phyloP scores from a whole-genome alignment of 2,888 invertebrate genomes.

The Gerris lacustris region DNA sequence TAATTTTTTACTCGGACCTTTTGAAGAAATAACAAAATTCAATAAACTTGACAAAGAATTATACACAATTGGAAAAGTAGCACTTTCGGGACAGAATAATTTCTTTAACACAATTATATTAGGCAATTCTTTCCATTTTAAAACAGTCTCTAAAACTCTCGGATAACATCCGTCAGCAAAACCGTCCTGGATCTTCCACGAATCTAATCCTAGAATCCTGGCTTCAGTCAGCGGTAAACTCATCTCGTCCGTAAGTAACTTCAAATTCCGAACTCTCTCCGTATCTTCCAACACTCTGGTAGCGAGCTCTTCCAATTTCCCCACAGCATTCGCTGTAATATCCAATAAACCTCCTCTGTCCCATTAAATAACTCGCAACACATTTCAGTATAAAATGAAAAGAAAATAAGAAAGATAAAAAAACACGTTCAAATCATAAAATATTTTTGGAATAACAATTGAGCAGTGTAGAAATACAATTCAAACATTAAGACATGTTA shows the following conservation, averaged over 20 bases:
- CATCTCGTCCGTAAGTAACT: not conserved
- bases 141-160: not conserved
- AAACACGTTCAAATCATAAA: too few relatives aligned
- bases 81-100: conserved; percentile 46
- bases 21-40: conserved; percentile 41
- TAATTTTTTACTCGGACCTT: conserved; percentile 32
- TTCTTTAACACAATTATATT: conserved; percentile 31
- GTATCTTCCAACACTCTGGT: too few relatives aligned
- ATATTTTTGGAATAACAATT: too few relatives aligned
- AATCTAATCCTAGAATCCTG: not conserved
- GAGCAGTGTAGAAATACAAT: too few relatives aligned
- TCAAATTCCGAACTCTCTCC: not conserved
- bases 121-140: conserved; percentile 5
- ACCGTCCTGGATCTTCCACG: not conserved
- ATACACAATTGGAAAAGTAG: conserved; percentile 33
- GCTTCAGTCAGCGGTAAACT: not conserved
- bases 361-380: too few relatives aligned
- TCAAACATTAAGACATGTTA: too few relatives aligned
- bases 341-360: too few relatives aligned
- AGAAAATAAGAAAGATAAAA: too few relatives aligned
- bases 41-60: conserved; percentile 42
- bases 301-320: too few relatives aligned
- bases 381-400: too few relatives aligned
- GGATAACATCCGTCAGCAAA: not conserved
- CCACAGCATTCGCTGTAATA: too few relatives aligned